Conservation (phyloP, 1,140 invertebrate genomes). For the Hyles euphorbiae region DNA sequence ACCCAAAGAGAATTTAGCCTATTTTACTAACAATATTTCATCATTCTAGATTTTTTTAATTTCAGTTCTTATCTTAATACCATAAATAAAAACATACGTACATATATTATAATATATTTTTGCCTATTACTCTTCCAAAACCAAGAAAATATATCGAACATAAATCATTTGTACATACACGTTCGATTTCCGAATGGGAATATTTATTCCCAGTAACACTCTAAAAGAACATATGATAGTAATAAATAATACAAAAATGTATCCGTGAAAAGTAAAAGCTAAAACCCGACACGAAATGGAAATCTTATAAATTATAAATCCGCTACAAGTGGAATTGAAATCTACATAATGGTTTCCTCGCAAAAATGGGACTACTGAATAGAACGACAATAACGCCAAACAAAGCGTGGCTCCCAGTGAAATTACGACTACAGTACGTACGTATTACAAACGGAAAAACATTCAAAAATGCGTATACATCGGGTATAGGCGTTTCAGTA, state of each 20-base stretch:
- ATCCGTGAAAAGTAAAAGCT: constrained; percentile 12
- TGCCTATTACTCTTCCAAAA: no score
- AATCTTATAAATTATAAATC: constrained; percentile 26
- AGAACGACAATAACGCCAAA: constrained; percentile 14
- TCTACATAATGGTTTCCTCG: constrained; percentile 20
- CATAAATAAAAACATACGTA: no score
- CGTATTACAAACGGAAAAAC: not conserved
- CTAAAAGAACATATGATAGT: not conserved
- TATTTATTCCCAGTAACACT: not conserved
- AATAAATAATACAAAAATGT: constrained; percentile 3
- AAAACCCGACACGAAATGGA: constrained; percentile 16
- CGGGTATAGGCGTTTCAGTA: no score
- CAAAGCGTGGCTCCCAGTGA: constrained; percentile 14
- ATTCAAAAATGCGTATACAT: no score
- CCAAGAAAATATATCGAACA: no score
- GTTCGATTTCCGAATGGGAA: not conserved
- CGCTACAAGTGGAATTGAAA: constrained; percentile 20
- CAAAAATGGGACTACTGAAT: constrained; percentile 20
- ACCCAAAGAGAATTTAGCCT: no score
- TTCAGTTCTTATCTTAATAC: no score
- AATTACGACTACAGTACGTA: constrained; percentile 7
- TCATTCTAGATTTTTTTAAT: no score
- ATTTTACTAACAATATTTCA: no score
- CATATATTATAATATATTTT: no score
- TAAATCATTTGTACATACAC: no score